phyloP scores from a whole-genome alignment of 2,797 vertebrate species.

The Ataeniobius toweri region DNA sequence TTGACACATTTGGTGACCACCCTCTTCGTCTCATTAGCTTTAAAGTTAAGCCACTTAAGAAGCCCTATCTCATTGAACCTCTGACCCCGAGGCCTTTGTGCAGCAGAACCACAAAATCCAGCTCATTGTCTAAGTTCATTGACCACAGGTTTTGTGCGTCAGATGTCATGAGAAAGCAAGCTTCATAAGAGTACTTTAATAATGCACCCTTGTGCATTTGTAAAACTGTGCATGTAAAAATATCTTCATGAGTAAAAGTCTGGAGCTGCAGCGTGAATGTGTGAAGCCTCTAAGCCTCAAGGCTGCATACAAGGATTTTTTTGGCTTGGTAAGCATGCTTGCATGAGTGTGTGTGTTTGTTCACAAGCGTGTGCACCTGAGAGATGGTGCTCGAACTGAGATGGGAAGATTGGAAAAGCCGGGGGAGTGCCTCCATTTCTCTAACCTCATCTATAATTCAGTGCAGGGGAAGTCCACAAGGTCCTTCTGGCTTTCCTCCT shows the following conservation, averaged over 20 bases:
- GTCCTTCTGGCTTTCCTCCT: conserved; percentile 39
- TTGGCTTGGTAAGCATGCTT: conserved; percentile 4
- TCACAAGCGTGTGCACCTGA: neutral
- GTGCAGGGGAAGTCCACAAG: conserved; percentile 31
- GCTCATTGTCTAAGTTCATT: conserved; percentile 12
- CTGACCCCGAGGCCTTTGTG: conserved; percentile 4
- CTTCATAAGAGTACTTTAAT: conserved; percentile 59
- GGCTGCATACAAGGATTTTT: conserved; percentile 26
- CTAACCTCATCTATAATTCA: conserved; percentile 71
- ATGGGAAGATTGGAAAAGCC: conserved; percentile 39
- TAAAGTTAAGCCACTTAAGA: neutral
- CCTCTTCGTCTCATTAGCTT: neutral
- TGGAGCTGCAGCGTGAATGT: conserved; percentile 19
- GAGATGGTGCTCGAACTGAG: conserved; percentile 1
- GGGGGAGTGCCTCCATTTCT: conserved; percentile 47
- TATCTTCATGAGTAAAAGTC: conserved; percentile 8
- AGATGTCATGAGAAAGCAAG: conserved; percentile 56
- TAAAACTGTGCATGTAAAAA: conserved; percentile 1
- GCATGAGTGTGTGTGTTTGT: neutral
- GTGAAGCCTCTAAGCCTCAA: conserved; percentile 11
- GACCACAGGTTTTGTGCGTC: conserved; percentile 47
- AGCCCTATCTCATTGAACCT: neutral
- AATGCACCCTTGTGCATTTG: conserved; percentile 34
- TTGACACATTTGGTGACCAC: neutral
- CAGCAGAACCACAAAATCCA: conserved; percentile 21